These are phyloP conservation scores for Onychomys arenicola DNA, from an alignment of 2,797 vertebrate genomes.

Conservation along the genomic window DNA sequence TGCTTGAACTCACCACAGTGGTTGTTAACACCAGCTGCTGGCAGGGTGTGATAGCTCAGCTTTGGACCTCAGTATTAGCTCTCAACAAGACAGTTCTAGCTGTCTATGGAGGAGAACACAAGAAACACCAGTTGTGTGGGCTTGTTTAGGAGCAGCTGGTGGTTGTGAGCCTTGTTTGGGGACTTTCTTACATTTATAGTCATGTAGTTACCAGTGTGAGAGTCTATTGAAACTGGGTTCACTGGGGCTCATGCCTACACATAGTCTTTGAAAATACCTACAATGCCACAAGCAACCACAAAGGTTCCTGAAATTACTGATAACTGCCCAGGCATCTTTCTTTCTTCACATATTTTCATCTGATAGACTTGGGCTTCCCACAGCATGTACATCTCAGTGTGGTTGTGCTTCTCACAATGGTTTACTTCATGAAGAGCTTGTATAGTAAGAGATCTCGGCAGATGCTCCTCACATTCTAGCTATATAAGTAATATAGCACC, in stretches of 20 bases:
- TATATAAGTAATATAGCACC: neutral
- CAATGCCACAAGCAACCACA: neutral
- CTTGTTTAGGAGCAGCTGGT: neutral
- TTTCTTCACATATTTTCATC: neutral
- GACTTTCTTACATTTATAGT: neutral
- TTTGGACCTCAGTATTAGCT: neutral
- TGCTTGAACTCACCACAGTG: no score
- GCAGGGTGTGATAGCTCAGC: neutral
- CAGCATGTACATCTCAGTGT: neutral
- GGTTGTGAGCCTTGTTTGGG: neutral
- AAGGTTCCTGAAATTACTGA: neutral
- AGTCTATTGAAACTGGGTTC: neutral
- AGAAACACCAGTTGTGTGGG: neutral
- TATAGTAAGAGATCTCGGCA: neutral
- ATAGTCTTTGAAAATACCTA: neutral
- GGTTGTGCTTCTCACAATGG: neutral
- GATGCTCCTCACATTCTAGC: neutral
- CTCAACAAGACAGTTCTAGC: neutral
- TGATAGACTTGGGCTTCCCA: neutral
- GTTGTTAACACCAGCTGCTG: neutral
- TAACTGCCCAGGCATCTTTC: neutral
- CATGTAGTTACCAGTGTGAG: neutral
- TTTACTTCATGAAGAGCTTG: neutral
- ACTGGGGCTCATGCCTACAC: neutral
- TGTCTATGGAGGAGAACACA: neutral